A percentile compares a stretch with the other conserved stretches of the same genome.
Evolutionary conservation across 2,888 invertebrate species (phyloP).

Genomic region (Caenorhabditis wallacei): DNA sequence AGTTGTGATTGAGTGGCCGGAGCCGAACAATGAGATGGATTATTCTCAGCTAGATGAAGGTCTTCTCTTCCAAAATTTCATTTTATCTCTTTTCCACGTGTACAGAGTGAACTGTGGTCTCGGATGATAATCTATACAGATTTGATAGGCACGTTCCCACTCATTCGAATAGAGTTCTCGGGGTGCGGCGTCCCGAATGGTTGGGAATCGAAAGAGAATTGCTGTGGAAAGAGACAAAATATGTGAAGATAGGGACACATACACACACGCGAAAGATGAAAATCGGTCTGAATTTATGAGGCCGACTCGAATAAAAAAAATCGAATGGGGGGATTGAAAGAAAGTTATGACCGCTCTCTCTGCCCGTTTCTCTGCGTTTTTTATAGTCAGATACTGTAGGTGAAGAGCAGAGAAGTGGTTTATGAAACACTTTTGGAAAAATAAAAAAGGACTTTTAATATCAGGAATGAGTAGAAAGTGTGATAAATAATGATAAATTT

Average conservation of each 20-base stretch:
- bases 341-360: constrained; percentile 16
- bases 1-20: not conserved
- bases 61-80: not conserved
- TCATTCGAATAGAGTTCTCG: constrained; percentile 28
- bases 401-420: not conserved
- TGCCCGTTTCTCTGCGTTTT: no score
- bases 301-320: constrained; percentile 29
- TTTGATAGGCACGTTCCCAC: constrained; percentile 13
- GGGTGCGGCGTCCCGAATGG: constrained; percentile 48
- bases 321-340: not conserved
- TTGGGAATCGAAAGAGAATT: constrained; percentile 44
- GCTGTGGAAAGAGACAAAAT: constrained; percentile 30
- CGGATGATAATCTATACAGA: constrained; percentile 10
- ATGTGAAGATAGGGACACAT: constrained; percentile 24
- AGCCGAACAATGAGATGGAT: constrained; percentile 1
- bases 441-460: not conserved
- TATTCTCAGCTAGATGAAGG: not conserved
- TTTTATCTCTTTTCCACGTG: not conserved
- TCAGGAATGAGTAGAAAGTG: not conserved
- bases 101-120: no score
- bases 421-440: not conserved
- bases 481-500: not conserved
- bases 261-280: constrained; percentile 36
- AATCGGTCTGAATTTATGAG: constrained; percentile 55
- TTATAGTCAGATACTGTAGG: constrained; percentile 4